Percentiles rank a stretch among this genome's conserved stretches.
Evolutionary conservation across 2,888 invertebrate genomes (phyloP).

Genomic region (Drosophila anomalipes): DNA sequence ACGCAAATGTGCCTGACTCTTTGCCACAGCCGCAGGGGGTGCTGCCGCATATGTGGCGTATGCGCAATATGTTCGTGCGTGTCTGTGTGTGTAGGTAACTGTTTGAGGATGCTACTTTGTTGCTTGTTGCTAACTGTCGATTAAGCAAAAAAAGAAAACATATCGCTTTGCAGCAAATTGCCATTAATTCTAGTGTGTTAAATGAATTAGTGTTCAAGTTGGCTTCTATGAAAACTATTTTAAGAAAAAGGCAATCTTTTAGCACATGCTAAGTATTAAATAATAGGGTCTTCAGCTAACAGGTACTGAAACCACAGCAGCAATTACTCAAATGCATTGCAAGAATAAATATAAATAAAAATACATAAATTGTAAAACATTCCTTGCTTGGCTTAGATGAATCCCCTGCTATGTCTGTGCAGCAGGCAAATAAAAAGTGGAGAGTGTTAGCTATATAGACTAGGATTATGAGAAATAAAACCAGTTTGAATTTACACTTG

Average conservation of each 20-base stretch:
- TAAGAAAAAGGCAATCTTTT: background rate
- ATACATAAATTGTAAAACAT: too few species aligned
- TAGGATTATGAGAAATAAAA: too few species aligned
- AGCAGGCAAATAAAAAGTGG: background rate
- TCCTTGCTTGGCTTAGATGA: too few species aligned
- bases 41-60: slow-evolving; percentile 63
- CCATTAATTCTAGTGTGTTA: background rate
- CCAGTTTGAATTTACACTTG: too few species aligned
- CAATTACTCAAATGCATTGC: too few species aligned
- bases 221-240: background rate
- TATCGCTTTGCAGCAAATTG: background rate
- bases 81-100: slow-evolving; percentile 14
- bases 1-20: slow-evolving; percentile 55
- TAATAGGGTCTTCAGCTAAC: background rate
- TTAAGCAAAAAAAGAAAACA: background rate
- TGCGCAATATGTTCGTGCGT: slow-evolving; percentile 52
- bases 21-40: slow-evolving; percentile 5
- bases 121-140: background rate
- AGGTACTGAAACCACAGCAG: background rate
- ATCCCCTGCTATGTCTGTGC: too few species aligned
- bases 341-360: too few species aligned
- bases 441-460: background rate
- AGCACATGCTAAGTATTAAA: background rate
- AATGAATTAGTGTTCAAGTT: background rate
- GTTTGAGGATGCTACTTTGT: background rate